These are phyloP conservation scores for Phortica okadai DNA, from an alignment of 2,888 invertebrate species.

Conservation along the genomic window DNA sequence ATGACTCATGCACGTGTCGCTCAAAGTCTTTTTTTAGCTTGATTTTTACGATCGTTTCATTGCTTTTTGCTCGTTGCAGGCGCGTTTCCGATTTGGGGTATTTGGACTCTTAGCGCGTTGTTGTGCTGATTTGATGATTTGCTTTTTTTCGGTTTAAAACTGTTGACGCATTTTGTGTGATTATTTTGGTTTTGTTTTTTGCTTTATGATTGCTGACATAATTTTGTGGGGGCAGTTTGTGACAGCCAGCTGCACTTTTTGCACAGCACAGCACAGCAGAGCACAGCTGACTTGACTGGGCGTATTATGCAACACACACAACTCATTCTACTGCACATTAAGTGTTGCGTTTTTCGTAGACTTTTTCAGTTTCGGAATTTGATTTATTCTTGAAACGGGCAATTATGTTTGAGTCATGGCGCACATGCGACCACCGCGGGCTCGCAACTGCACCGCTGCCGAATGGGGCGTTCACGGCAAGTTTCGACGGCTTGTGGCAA, in stretches of 20 bases:
- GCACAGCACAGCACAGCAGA: not conserved
- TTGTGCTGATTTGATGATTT: not conserved
- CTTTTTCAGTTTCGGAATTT: conserved; percentile 26
- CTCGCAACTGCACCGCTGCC: too few species aligned
- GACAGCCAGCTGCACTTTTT: conserved; percentile 4
- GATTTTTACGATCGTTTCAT: conserved; percentile 11
- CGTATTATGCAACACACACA: conserved; percentile 32
- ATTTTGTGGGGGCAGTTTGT: conserved; percentile 24
- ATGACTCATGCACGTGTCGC: conserved; percentile 66
- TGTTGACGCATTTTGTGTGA: conserved; percentile 25
- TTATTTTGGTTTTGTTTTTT: not conserved
- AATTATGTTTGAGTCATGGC: conserved; percentile 63
- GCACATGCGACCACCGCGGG: not conserved
- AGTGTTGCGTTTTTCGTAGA: conserved; percentile 36
- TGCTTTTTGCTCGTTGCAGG: not conserved
- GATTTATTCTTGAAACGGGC: conserved; percentile 63
- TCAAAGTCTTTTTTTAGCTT: conserved; percentile 42
- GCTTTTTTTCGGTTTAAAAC: not conserved
- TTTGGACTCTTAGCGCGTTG: not conserved
- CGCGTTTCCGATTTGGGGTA: too few species aligned
- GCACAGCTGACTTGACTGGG: not conserved
- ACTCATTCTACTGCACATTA: conserved; percentile 44
- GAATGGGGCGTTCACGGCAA: too few species aligned
- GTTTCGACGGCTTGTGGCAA: not conserved
- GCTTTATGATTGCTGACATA: conserved; percentile 25